Conservation (phyloP, 2,888 invertebrate species). For the Callyntrura guangdongensis region DNA sequence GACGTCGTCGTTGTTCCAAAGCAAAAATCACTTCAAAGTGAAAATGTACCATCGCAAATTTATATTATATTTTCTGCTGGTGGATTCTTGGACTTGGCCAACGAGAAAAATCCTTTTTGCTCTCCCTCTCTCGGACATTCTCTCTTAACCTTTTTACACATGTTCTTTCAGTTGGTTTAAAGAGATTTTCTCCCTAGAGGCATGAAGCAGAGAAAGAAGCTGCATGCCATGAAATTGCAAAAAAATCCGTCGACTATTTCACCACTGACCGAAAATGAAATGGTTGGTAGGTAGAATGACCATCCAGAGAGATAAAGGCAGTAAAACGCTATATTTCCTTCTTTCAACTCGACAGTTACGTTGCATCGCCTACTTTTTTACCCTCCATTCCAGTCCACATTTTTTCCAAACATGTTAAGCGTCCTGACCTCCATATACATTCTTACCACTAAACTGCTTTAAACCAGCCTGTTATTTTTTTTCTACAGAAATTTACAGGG, state of each 20-base stretch:
- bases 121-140: background rate
- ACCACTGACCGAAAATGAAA: constrained; percentile 66
- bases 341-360: background rate
- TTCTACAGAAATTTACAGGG: background rate
- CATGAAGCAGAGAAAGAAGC: constrained; percentile 58
- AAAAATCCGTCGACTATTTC: background rate
- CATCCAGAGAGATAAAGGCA: constrained; percentile 73
- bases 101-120: constrained; percentile 24
- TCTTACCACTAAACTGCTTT: too few relatives aligned
- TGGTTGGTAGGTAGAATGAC: constrained; percentile 38
- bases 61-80: constrained; percentile 9
- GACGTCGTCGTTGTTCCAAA: constrained; percentile 23
- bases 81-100: background rate
- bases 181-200: constrained; percentile 73
- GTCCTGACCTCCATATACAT: background rate
- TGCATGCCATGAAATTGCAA: constrained; percentile 71
- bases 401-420: background rate
- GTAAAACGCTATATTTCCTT: constrained; percentile 18
- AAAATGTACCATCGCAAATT: constrained; percentile 14
- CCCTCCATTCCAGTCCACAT: too few relatives aligned
- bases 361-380: constrained; percentile 26
- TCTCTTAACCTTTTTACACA: constrained; percentile 50
- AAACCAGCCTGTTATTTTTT: too few relatives aligned
- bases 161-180: constrained; percentile 51
- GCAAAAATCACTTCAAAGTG: constrained; percentile 32